A percentile compares a stretch with the other conserved stretches of the same genome.
phyloP scores from a whole-genome alignment of 1,140 invertebrate species.

The Trichogramma pretiosum region DNA sequence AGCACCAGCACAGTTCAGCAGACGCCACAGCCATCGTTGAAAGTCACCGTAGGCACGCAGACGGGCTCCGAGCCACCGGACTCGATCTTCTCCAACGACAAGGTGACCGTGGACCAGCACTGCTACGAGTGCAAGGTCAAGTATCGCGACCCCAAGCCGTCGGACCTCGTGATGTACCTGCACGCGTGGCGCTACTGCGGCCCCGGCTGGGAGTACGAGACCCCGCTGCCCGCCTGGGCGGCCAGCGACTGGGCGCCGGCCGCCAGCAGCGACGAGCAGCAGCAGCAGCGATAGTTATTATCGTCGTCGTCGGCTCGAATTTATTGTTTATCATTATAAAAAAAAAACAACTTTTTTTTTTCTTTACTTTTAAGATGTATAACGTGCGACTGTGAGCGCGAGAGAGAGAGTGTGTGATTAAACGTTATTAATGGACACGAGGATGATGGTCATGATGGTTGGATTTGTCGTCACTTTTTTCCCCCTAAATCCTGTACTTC shows the following conservation, averaged over 20 bases:
- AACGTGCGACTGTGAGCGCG: no score
- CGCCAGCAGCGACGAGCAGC: constrained; percentile 30
- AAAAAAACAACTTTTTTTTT: no score
- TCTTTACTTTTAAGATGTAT: no score
- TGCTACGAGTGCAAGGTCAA: constrained; percentile 89
- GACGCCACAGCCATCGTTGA: constrained; percentile 23
- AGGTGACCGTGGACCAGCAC: constrained; percentile 71
- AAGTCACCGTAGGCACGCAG: constrained; percentile 73
- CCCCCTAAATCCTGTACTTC: no score
- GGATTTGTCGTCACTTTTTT: no score
- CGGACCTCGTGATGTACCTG: constrained; percentile 89
- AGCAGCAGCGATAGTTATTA: no score
- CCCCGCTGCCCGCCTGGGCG: constrained; percentile 81
- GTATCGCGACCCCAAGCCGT: constrained; percentile 81
- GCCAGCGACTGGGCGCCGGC: constrained; percentile 68
- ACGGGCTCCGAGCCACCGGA: constrained; percentile 68
- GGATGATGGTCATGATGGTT: no score
- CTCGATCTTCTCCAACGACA: constrained; percentile 59
- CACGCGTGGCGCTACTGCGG: constrained; percentile 91
- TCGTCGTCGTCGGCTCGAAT: no score
- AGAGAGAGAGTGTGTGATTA: no score
- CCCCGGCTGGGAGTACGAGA: constrained; percentile 82
- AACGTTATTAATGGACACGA: no score
- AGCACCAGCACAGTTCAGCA: constrained; percentile 9
- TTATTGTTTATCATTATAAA: no score